Evolutionary conservation across 2,888 invertebrate genomes (phyloP), one percentile per base, ranked within the genome.

Genomic region (Amiota minor): DNA sequence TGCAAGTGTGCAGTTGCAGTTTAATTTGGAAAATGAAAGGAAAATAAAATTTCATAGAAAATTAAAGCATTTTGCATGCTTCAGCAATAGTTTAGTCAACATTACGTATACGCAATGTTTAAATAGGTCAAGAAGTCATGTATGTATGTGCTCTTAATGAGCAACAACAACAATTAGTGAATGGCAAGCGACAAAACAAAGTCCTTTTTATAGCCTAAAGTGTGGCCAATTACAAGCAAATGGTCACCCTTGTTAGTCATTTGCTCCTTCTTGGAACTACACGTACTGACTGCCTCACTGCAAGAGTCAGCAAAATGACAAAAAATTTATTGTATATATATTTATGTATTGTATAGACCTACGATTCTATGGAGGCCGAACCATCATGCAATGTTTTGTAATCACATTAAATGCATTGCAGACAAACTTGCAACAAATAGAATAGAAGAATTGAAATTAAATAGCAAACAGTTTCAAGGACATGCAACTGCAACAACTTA

Each of bases 401-500:
- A 77, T 76, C 64, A 69, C 68, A 77, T 77, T 73, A 74, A 69
- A 70, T 61, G 62, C 71, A 71, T n/a, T 71, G 59, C 16, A 49
- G 70, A 59, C 59, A 72, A 65, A 64, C 14, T 49, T 47, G 56
- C 56, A 67, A 35, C 71, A 69, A 47, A 55, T 14, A 65, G 46
- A 47, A 55, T 14, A 65, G 46, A 46, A 67, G 23, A 50, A 71
- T 55, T 20, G 11, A 59, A 18, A 6, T 11, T 59, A 59, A 18
- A 18, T 20, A 68, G 61, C 20, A 47, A 71, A 16, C 18, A 72
- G 47, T 74, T 77, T 76, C 75, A 80, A 75, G 80, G 80, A 76
- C 78, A 65, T 64, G 53, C 53, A 53, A 53, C 53, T 16, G n/a
- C 53, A 12, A 16, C 53, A 53, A 53, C n/a, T 53, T 53, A 16